Base-by-base conservation (phyloP, 2,113 vertebrate species). In the Erinaceus europaeus region DNA sequence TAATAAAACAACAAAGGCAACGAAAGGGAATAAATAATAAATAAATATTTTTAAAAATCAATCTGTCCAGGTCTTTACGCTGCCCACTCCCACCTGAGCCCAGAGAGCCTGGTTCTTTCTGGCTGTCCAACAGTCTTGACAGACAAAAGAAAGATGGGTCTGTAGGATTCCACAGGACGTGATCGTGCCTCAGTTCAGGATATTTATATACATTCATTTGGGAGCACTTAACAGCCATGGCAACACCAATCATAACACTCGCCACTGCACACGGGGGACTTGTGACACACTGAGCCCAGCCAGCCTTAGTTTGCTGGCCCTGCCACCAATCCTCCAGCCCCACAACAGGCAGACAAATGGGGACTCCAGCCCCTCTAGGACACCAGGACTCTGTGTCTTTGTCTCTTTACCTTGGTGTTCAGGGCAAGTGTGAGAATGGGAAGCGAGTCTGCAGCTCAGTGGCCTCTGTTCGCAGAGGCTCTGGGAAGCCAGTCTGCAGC, bases 1-100 rank as follows among this genome's bases (percentile, higher is more conserved):
- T n/a, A 52, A 20, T 13, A 74, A 91, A 90, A 38, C 80, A 57
- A 13, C 77, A 87, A 94, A 90, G 34, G 46, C 13, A 72, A 14
- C 25, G 36, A n/a, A 55, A 46, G n/a, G n/a, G n/a, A n/a, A n/a
- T n/a, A n/a, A n/a, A n/a, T n/a, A n/a, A n/a, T n/a, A n/a, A n/a
- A n/a, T n/a, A n/a, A n/a, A n/a, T n/a, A n/a, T n/a, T n/a, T n/a
- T 62, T 62, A 52, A 52, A 52, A 52, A 52, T 9, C n/a, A 20
- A 17, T 52, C 20, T 52, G 50, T 52, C 13, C 50, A 52, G 50
- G 50, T 52, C 50, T 17, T n/a, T n/a, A n/a, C 42, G 71, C 27
- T 9, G 82, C 13, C 42, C 17, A 85, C 61, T 76, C 62, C 81
- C 83, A 32, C 65, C n/a, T 76, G 17, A 68, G 50, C 9, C 64